Conservation (phyloP, 1,140 invertebrate species). For the Aporrectodea caliginosa region DNA sequence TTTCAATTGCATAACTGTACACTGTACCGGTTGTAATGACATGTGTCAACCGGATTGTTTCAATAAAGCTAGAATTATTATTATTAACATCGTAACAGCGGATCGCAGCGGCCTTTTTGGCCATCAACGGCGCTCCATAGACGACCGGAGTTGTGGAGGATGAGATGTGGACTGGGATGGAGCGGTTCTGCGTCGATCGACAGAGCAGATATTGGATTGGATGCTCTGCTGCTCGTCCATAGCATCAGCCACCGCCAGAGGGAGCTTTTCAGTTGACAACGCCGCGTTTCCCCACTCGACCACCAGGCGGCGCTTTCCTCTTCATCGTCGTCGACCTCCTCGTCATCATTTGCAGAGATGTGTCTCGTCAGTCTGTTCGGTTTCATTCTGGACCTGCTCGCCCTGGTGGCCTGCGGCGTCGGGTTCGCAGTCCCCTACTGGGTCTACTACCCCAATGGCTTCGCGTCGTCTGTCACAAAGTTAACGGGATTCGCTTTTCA, state of each 20-base stretch:
- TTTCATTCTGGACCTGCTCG: slow-evolving; percentile 1
- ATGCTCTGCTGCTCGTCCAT: background rate
- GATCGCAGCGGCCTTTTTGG: too few species aligned
- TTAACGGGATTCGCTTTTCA: background rate
- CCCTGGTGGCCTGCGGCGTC: slow-evolving; percentile 10
- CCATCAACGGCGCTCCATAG: too few species aligned
- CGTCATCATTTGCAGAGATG: background rate
- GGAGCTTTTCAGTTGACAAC: background rate
- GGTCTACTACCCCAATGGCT: slow-evolving; percentile 7
- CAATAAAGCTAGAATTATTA: too few species aligned
- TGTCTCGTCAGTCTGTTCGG: slow-evolving; percentile 12
- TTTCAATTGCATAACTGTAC: too few species aligned
- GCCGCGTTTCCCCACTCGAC: background rate
- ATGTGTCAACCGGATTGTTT: too few species aligned
- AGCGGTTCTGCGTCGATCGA: background rate
- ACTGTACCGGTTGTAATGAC: too few species aligned
- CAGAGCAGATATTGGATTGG: background rate
- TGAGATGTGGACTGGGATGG: background rate
- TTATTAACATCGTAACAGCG: too few species aligned
- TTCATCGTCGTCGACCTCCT: background rate
- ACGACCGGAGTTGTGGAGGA: too few species aligned
- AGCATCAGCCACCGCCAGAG: background rate
- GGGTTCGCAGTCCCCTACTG: slow-evolving; percentile 13
- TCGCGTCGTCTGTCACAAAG: background rate
- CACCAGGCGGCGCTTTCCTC: background rate